Evolutionary conservation across 2,888 invertebrate genomes (phyloP), one percentile per base, ranked within the genome.

Genomic region (Selenia dentaria): DNA sequence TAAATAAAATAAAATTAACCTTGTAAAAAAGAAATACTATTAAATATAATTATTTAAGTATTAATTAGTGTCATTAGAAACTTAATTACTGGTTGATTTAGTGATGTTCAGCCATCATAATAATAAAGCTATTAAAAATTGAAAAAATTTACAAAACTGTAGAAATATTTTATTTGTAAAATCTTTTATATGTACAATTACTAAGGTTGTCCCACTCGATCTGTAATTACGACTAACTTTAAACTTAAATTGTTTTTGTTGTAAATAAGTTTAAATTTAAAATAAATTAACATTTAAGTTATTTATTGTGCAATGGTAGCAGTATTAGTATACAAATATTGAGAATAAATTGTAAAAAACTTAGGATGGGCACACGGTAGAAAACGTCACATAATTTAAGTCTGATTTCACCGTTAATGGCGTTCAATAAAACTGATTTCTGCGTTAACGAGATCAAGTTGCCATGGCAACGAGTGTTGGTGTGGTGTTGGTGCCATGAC

Each of bases 261-360:
- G 73, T 68, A 73, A 62, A 74, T 69, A 57, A 66, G 52, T 58
- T 39, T 48, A 47, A 60, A 51, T 47, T 61, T 64, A 61, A 62
- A 61, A 66, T 73, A 70, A 71, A 71, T 64, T 64, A 68, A 70
- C 49, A 64, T 53, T 67, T 88, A 88, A 89, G 84, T 85, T 86
- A 89, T 89, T 89, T 89, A 89, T 89, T 89, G 89, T 89, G 89
- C 89, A 89, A 89, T 89, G 54, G 79, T 89, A 89, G 88, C 87
- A 88, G 88, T 87, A 89, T 87, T 87, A 86, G 79, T 64, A 66
- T 68, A 67, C 68, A 67, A 64, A 58, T 55, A 62, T 77, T 74
- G 72, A 64, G 67, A 67, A 70, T 73, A 78, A 61, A 67, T 67
- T 74, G 64, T 49, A 56, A 62, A 55, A 45, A 6, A 11, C 5